phyloP scores from a whole-genome alignment of 2,113 vertebrate species.

The Scatophagus argus region DNA sequence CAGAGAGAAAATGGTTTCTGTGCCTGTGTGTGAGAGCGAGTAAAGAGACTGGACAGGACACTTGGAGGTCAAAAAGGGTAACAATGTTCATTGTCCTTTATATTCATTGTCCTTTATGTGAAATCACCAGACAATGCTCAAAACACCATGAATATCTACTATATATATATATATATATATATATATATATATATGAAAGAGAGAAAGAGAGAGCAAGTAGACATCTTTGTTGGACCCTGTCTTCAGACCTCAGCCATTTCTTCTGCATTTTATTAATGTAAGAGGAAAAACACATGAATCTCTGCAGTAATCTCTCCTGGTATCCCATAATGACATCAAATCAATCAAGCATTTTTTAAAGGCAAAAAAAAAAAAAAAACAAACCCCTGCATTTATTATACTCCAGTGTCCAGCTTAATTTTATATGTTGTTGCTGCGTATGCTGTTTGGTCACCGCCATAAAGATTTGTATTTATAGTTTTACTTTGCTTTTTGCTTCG shows the following conservation, averaged over 20 bases:
- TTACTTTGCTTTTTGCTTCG: too few relatives aligned
- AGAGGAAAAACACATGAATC: too few relatives aligned
- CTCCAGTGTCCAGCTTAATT: too few relatives aligned
- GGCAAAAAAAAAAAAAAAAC: too few relatives aligned
- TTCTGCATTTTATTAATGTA: too few relatives aligned
- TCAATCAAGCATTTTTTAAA: neutral
- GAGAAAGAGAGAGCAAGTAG: neutral
- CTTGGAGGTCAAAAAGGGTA: conserved; percentile 35
- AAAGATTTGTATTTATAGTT: too few relatives aligned
- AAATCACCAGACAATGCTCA: conserved; percentile 8
- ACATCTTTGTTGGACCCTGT: neutral
- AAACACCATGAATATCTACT: too few relatives aligned
- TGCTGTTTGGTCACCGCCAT: too few relatives aligned
- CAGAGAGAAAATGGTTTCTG: conserved; percentile 68
- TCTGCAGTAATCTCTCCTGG: neutral
- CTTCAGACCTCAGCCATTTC: neutral
- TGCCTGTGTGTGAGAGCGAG: conserved; percentile 48
- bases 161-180: too few relatives aligned
- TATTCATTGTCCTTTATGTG: conserved; percentile 22
- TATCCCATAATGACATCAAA: neutral
- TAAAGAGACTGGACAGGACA: conserved; percentile 42
- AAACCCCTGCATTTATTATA: too few relatives aligned
- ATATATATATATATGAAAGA: too few relatives aligned
- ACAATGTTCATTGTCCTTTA: conserved; percentile 37
- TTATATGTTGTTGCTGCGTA: too few relatives aligned